phyloP scores from a whole-genome alignment of 1,140 invertebrate genomes.

The Aradophagus sp. region DNA sequence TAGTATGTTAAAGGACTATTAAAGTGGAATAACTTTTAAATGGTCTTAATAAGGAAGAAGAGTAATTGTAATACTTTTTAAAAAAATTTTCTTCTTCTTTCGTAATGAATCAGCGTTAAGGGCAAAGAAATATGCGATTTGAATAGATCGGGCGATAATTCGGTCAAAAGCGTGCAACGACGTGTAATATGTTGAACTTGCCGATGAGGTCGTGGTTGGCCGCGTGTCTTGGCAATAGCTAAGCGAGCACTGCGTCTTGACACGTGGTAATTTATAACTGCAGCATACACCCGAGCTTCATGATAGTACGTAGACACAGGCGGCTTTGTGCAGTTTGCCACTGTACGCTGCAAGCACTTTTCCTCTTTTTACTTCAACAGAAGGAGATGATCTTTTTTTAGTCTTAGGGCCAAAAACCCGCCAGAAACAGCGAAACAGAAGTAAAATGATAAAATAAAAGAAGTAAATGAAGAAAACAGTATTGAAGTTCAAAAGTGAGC shows the following conservation, averaged over 20 bases:
- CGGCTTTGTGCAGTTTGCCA: slow-evolving; percentile 57
- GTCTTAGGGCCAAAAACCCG: slow-evolving; percentile 18
- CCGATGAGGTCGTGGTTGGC: slow-evolving; percentile 26
- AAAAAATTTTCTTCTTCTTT: too few relatives aligned
- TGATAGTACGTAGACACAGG: slow-evolving; percentile 57
- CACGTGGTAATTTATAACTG: slow-evolving; percentile 64
- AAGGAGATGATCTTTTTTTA: slow-evolving; percentile 24
- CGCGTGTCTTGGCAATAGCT: slow-evolving; percentile 49
- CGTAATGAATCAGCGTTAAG: too few relatives aligned
- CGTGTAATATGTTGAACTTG: slow-evolving; percentile 21
- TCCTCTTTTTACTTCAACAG: slow-evolving; percentile 40
- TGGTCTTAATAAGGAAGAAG: too few relatives aligned
- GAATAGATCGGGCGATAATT: too few relatives aligned
- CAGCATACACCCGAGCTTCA: slow-evolving; percentile 42
- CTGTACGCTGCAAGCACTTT: slow-evolving; percentile 54
- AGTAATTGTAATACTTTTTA: too few relatives aligned
- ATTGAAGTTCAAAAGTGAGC: too few relatives aligned
- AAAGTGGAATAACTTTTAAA: too few relatives aligned
- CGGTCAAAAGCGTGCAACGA: slow-evolving; percentile 10
- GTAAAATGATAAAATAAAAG: too few relatives aligned
- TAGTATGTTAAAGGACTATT: too few relatives aligned
- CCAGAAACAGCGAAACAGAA: slow-evolving; percentile 22
- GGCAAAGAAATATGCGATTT: too few relatives aligned
- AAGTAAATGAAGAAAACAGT: too few relatives aligned
- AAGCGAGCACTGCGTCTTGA: slow-evolving; percentile 56